Evolutionary conservation across 2,888 invertebrate genomes (phyloP), one percentile per base, ranked within the genome.

Genomic region (Chymomyza caudatula): DNA sequence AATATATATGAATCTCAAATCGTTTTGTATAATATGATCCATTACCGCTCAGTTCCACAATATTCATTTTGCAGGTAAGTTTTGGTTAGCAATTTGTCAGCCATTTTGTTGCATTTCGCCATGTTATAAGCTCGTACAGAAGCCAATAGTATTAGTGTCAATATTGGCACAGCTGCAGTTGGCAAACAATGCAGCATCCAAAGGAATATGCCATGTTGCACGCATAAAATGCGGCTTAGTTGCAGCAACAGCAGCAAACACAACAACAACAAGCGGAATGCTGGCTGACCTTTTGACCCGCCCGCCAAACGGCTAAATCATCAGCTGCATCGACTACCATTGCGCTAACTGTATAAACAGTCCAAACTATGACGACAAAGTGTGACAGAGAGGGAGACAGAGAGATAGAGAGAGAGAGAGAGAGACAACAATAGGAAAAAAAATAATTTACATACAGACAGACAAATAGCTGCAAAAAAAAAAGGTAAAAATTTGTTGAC

Each of bases 401-500:
- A 8, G 29, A 8, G 11, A 5, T 13, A 44, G 44, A 47, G n/a
- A 8, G 47, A 47, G 47, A 47, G 4, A 47, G 47, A 8, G 3
- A 47, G 47, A 47, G 47, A 47, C 13, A 44, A 13, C 4, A 0
- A 17, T 3, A n/a, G 5, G 15, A 47, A 15, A 15, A 5, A 37
- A 37, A 37, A 37, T 37, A 37, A 37, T 37, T 37, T 37, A 37
- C 29, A 37, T 37, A 37, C 29, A 37, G 29, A 37, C 17, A 15
- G 47, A 15, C 47, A 47, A 17, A 47, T 19, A 47, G 47, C 43
- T 43, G 43, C 15, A 43, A 13, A 43, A 43, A 43, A 15, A 43
- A 43, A n/a, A 43, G 19, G 19, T 17, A 15, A 63, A 69, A 72
- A 74, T 20, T n/a, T 62, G 77, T 69, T 74, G 74, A 74, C 74